phyloP scores from a whole-genome alignment of 1,140 invertebrate species.

The Danaus plexippus region DNA sequence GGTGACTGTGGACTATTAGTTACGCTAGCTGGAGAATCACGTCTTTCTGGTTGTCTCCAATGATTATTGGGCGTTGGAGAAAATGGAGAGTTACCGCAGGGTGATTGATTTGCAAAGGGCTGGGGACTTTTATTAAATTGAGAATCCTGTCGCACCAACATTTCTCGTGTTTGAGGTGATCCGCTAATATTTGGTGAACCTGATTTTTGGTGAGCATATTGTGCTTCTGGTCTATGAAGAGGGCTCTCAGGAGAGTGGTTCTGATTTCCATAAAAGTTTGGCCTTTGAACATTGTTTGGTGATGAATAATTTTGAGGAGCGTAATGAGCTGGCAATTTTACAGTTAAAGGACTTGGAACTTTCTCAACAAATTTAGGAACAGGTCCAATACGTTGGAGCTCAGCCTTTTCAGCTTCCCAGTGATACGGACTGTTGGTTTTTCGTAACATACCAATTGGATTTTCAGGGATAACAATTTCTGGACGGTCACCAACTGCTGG shows the following conservation, averaged over 20 bases:
- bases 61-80: conserved; percentile 56
- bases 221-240: conserved; percentile 62
- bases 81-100: conserved; percentile 43
- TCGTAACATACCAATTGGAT: conserved; percentile 75
- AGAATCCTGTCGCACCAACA: conserved; percentile 65
- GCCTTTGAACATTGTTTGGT: conserved; percentile 45
- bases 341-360: conserved; percentile 60
- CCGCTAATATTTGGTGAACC: conserved; percentile 42
- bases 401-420: conserved; percentile 65
- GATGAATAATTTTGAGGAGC: conserved; percentile 54
- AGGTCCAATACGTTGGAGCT: conserved; percentile 47
- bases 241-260: conserved; percentile 60
- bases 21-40: conserved; percentile 48
- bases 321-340: conserved; percentile 59
- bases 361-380: conserved; percentile 66
- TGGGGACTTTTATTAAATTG: conserved; percentile 70
- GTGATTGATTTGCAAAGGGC: conserved; percentile 52
- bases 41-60: conserved; percentile 60
- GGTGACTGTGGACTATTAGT: conserved; percentile 44
- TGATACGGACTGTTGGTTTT: conserved; percentile 71
- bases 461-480: conserved; percentile 79
- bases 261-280: conserved; percentile 45
- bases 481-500: conserved; percentile 67
- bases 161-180: conserved; percentile 56
- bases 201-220: conserved; percentile 54